Conservation (phyloP, 1,140 invertebrate genomes). For the Bombus pascuorum region DNA sequence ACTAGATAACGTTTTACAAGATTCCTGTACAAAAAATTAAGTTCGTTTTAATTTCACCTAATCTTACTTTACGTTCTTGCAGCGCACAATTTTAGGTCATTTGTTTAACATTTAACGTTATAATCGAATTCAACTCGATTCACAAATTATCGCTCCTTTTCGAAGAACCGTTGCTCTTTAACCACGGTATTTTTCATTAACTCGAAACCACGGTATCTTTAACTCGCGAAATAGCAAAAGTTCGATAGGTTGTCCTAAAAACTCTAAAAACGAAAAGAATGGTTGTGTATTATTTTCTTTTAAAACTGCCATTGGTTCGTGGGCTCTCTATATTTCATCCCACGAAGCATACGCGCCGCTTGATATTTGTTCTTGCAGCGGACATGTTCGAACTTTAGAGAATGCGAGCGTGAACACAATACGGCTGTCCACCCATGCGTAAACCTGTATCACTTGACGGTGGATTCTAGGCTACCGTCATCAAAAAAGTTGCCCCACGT, state of each 20-base stretch:
- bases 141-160: neutral
- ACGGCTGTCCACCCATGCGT: constrained; percentile 40
- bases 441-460: constrained; percentile 37
- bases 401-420: constrained; percentile 40
- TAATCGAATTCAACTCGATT: neutral
- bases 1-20: no score
- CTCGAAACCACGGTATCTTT: neutral
- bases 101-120: no score
- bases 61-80: no score
- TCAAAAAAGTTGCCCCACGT: neutral
- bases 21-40: no score
- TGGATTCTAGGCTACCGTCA: neutral
- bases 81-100: no score
- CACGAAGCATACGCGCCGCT: neutral
- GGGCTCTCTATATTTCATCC: neutral
- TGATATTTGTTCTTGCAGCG: constrained; percentile 24
- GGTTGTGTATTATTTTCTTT: neutral
- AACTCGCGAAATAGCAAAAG: neutral
- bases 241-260: neutral
- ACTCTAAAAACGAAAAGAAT: neutral
- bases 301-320: neutral
- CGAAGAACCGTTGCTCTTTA: neutral
- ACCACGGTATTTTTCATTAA: neutral
- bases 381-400: constrained; percentile 19
- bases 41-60: no score